Percentiles rank a stretch among this genome's conserved stretches.
These are phyloP conservation scores for Eleutherodactylus coqui DNA, from an alignment of 2,797 vertebrate species.

Conservation along the genomic window DNA sequence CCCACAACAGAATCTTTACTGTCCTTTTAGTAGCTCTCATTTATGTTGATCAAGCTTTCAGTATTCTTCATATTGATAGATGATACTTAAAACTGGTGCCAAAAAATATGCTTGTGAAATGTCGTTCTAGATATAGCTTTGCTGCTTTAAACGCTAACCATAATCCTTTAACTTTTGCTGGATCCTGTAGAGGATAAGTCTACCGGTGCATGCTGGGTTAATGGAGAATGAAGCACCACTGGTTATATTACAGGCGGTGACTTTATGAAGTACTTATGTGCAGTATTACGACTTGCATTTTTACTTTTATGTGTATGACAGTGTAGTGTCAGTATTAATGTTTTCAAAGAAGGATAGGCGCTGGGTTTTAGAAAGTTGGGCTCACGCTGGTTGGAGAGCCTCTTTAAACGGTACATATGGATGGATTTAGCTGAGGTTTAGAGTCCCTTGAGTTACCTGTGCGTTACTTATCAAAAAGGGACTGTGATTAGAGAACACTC, in stretches of 20 bases:
- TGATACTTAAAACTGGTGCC: constrained; percentile 53
- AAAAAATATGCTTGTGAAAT: constrained; percentile 55
- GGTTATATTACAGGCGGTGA: constrained; percentile 37
- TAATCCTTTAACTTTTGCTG: constrained; percentile 43
- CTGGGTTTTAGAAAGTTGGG: constrained; percentile 20
- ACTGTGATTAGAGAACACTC: neutral
- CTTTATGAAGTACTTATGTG: constrained; percentile 54
- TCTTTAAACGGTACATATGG: neutral
- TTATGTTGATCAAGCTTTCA: constrained; percentile 33
- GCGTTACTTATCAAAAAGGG: neutral
- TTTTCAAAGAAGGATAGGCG: constrained; percentile 33
- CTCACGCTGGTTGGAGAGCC: constrained; percentile 15
- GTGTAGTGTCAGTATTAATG: constrained; percentile 56
- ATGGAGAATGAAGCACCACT: constrained; percentile 11
- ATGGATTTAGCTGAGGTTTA: neutral
- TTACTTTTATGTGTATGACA: constrained; percentile 26
- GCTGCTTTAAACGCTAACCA: constrained; percentile 53
- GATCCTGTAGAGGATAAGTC: constrained; percentile 31
- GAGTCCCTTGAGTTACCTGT: neutral
- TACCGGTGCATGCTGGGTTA: constrained; percentile 38
- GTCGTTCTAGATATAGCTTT: constrained; percentile 45
- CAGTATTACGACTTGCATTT: constrained; percentile 50
- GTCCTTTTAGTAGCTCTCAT: constrained; percentile 3
- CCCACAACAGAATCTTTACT: constrained; percentile 16
- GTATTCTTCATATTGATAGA: constrained; percentile 37